Conservation (phyloP, 2,797 vertebrate genomes). For the Sus cebifrons region DNA sequence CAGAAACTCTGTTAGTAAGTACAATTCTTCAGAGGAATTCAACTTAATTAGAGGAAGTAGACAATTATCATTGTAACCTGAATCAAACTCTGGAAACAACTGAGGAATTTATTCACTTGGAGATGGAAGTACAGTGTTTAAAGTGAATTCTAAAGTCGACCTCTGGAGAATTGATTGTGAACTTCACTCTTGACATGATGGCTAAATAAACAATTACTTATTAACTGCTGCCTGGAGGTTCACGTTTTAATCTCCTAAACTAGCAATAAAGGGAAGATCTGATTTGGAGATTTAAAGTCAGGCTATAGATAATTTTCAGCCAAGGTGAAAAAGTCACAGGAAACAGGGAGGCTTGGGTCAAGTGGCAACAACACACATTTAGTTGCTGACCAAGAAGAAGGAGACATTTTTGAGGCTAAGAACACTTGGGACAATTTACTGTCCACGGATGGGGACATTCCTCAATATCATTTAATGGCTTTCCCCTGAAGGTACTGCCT, state of each 20-base stretch:
- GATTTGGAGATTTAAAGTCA: conserved; percentile 84
- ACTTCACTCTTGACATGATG: conserved; percentile 77
- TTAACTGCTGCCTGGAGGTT: conserved; percentile 83
- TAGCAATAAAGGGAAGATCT: conserved; percentile 81
- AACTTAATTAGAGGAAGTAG: conserved; percentile 72
- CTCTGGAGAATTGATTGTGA: conserved; percentile 83
- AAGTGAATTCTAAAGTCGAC: conserved; percentile 72
- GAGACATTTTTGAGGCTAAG: conserved; percentile 67
- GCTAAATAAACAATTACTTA: conserved; percentile 86
- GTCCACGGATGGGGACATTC: neutral
- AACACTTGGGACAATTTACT: neutral
- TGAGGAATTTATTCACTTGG: conserved; percentile 54
- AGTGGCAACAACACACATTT: conserved; percentile 81
- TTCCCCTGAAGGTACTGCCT: conserved; percentile 5
- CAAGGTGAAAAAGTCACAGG: conserved; percentile 68
- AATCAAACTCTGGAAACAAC: conserved; percentile 76
- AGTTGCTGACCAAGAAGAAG: conserved; percentile 71
- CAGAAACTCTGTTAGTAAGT: neutral
- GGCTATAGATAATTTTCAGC: conserved; percentile 74
- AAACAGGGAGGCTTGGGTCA: conserved; percentile 74
- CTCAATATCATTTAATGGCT: conserved; percentile 59
- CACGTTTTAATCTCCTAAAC: conserved; percentile 84
- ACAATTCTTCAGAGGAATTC: conserved; percentile 52
- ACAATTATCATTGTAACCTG: conserved; percentile 75
- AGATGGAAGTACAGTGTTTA: conserved; percentile 69